Percentiles rank a stretch among this genome's conserved stretches.
phyloP scores from a whole-genome alignment of 1,140 invertebrate species.

The Metopolophium dirhodum region DNA sequence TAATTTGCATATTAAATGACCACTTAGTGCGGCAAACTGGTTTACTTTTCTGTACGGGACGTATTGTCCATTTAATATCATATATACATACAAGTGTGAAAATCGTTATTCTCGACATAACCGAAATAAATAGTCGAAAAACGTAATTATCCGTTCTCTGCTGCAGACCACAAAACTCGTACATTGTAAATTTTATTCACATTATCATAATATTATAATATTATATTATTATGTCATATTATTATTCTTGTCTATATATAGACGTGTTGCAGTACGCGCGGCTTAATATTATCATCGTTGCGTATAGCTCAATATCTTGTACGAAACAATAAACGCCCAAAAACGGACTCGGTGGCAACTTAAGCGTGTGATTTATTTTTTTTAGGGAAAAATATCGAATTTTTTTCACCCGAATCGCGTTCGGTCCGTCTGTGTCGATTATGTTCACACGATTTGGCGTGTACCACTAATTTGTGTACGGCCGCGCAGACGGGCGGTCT shows the following conservation, averaged over 20 bases:
- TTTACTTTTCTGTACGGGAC: background rate
- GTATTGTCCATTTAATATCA: background rate
- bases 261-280: background rate
- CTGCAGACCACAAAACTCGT: background rate
- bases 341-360: constrained; percentile 51
- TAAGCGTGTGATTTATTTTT: constrained; percentile 44
- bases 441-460: constrained; percentile 56
- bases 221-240: background rate
- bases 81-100: background rate
- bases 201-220: too few species aligned
- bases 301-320: background rate
- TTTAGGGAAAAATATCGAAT: background rate
- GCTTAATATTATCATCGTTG: background rate
- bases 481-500: constrained; percentile 25
- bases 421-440: constrained; percentile 53
- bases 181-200: background rate
- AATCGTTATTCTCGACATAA: background rate
- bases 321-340: constrained; percentile 39
- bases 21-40: background rate
- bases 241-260: background rate
- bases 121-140: background rate
- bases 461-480: constrained; percentile 45
- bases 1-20: constrained; percentile 30
- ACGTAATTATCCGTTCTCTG: background rate
- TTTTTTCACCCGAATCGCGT: constrained; percentile 23